These are phyloP conservation scores for Lacanobia oleracea DNA, from an alignment of 2,888 invertebrate species.

Conservation along the genomic window DNA sequence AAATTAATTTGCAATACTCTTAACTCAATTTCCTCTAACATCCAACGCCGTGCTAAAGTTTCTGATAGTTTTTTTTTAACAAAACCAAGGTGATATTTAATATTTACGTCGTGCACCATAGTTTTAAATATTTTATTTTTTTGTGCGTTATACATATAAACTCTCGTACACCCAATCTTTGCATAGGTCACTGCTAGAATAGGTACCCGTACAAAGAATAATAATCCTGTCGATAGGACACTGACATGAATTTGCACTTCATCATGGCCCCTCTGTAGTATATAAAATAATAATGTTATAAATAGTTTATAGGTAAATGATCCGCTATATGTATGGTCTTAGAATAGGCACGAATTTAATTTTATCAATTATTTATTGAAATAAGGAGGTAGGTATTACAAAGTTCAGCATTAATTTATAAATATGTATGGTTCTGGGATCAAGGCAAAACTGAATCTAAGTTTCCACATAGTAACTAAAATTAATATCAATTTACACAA, in stretches of 20 bases:
- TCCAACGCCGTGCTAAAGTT: background rate
- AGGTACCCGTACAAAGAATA: background rate
- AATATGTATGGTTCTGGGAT: background rate
- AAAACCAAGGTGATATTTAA: too few species aligned
- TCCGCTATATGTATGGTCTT: background rate
- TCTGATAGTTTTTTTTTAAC: background rate
- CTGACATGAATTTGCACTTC: constrained; percentile 7
- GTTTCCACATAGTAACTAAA: background rate
- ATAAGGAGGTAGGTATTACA: background rate
- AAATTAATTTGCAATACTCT: constrained; percentile 64
- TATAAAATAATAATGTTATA: constrained; percentile 3
- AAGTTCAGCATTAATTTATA: background rate
- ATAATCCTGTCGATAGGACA: background rate
- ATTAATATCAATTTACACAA: background rate
- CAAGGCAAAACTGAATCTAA: background rate
- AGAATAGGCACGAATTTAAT: background rate
- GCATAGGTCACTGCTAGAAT: background rate
- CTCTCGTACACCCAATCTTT: background rate
- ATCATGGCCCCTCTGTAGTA: background rate
- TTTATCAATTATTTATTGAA: background rate
- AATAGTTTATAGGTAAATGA: constrained; percentile 20
- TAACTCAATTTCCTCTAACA: constrained; percentile 29
- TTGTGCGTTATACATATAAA: too few species aligned
- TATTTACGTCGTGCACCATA: too few species aligned
- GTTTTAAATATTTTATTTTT: too few species aligned